Evolutionary conservation across 2,797 vertebrate species (phyloP), one percentile per base, ranked within the genome.

Genomic region (Enoplosus armatus): DNA sequence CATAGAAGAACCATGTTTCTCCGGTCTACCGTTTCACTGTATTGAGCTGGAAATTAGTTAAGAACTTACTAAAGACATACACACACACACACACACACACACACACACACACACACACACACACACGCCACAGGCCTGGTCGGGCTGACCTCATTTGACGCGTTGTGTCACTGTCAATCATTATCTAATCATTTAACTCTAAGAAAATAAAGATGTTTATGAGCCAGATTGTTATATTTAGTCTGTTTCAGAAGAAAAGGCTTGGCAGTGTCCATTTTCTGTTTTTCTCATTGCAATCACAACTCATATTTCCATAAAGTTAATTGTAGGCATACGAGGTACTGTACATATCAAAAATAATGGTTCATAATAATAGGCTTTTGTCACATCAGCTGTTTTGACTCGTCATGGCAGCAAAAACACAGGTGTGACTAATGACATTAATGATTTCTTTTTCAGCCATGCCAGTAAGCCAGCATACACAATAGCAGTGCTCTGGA

Each of bases 71-170:
- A 29, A 47, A 37, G 18, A 53, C 54, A 27, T 31, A 29, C 61
- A 27, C 14, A 37, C 35, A 35, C 33, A 35, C 33, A 35, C 33
- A 33, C 31, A 33, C 31, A 33, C 31, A 33, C 31, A 33, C 43
- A 47, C 37, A n/a, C n/a, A n/a, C n/a, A n/a, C n/a, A n/a, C n/a
- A n/a, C n/a, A n/a, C n/a, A n/a, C n/a, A n/a, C 37, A 50, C 51
- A 26, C 39, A 26, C 60, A 26, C 18, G 12, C 41, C 4, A 0
- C 33, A 3, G 2, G 26, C 16, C 53, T 8, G 6, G 18, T 43
- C 2, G 6, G 58, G 35, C 58, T 63, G 55, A 61, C 55, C 62
- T 67, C 20, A 72, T 83, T 48, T 39, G 31, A 83, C 60, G 61
- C 47, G 50, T 37, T 51, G 15, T 71, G 47, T 14, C 20, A 47